A percentile compares a stretch with the other conserved stretches of the same genome.
Conservation (phyloP, 92 coral and sea anemone species). For the Diadumene lineata region DNA sequence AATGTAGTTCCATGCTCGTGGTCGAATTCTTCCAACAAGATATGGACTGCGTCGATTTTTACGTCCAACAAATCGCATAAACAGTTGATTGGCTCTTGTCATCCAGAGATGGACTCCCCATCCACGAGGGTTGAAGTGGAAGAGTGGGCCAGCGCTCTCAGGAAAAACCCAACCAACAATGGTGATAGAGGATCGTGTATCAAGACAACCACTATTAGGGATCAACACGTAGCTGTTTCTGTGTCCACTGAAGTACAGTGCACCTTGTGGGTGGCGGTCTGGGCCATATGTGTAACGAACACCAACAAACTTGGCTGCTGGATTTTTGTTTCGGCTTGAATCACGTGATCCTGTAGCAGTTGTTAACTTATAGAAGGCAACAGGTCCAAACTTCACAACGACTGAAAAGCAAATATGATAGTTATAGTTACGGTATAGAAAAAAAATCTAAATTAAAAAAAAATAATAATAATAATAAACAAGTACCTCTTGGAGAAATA, state of each 20-base stretch:
- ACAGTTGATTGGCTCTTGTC: slow-evolving; percentile 4
- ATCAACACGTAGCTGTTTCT: slow-evolving; percentile 49
- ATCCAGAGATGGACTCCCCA: slow-evolving; percentile 60
- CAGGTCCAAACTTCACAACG: slow-evolving; percentile 36
- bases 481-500: slow-evolving; percentile 34
- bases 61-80: slow-evolving; percentile 49
- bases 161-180: slow-evolving; percentile 60
- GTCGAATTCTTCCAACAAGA: slow-evolving; percentile 22
- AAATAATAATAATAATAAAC: not conserved
- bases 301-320: slow-evolving; percentile 47
- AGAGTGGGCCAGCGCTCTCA: slow-evolving; percentile 56
- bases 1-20: slow-evolving; percentile 52
- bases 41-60: slow-evolving; percentile 29
- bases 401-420: slow-evolving; percentile 17
- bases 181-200: slow-evolving; percentile 46
- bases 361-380: slow-evolving; percentile 48
- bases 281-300: slow-evolving; percentile 47
- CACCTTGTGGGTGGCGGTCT: slow-evolving; percentile 41
- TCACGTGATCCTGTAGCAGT: slow-evolving; percentile 47
- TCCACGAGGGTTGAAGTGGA: slow-evolving; percentile 49
- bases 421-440: not conserved
- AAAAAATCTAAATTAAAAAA: not conserved
- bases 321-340: slow-evolving; percentile 39
- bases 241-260: slow-evolving; percentile 47
- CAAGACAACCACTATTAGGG: slow-evolving; percentile 57